Evolutionary conservation across 1,140 invertebrate species (phyloP), one percentile per base, ranked within the genome.

Genomic region (Drosophila santomea): DNA sequence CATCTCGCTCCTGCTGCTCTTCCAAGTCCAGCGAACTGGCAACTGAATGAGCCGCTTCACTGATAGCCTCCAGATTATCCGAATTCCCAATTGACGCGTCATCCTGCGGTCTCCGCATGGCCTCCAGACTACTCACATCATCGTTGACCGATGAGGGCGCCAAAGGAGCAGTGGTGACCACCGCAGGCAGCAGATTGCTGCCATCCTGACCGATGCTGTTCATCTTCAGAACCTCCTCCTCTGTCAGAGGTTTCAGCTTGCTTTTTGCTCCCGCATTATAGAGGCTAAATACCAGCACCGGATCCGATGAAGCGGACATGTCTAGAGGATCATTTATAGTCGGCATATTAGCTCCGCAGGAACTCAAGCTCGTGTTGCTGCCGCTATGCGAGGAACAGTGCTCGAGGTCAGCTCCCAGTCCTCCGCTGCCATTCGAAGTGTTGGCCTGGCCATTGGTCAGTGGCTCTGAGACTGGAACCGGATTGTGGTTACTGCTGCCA

Each of bases 61-160:
- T 98, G 43, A 98, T 97, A 0, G 96, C 98, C 93, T 99, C 98
- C 74, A 98, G 93, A 93, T 98, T 98, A 91, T 98, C 98, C 25
- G 97, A 98, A 91, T 98, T 98, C 4, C 97, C 96, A 48, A 96
- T 95, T 0, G 95, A 96, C 4, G 95, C 95, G 93, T 98, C 97
- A 84, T 98, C 97, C 72, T 97, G 96, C 0, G 97, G 74, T 0
- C 90, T 73, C 0, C 86, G 55, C 63, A 92, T 56, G 1, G 86
- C 77, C 66, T 92, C 91, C 45, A 84, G 38, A 45, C 85, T 86
- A 59, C 84, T 86, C 17, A 75, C 86, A 47, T 89, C 88, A 25
- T 90, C 90, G 38, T 91, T 86, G 41, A 88, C 83, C 2, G 92
- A 89, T 36, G 80, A 90, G 12, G 78, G 60, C 0, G 68, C 71